These are phyloP conservation scores for Augiades crinisus DNA, from an alignment of 2,888 invertebrate genomes.

Conservation along the genomic window DNA sequence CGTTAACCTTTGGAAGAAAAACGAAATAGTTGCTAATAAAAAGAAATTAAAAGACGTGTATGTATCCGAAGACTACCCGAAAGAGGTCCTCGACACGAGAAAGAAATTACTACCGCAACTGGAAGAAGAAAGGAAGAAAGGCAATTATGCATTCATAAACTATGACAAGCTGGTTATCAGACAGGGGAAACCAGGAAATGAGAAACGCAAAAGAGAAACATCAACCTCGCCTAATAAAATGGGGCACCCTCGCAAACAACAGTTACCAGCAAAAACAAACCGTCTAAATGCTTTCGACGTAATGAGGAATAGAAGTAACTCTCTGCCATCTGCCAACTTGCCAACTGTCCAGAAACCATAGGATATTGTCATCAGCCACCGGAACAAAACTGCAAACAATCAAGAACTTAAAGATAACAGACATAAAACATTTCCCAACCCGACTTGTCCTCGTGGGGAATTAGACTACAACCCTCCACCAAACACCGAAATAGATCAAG, in stretches of 20 bases:
- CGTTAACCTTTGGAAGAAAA: too few relatives aligned
- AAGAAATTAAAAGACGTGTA: too few relatives aligned
- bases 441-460: slow-evolving; percentile 27
- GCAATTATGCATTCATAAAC: not conserved
- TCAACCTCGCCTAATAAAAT: too few relatives aligned
- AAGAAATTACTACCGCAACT: not conserved
- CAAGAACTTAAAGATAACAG: not conserved
- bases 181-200: not conserved
- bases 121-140: slow-evolving; percentile 9
- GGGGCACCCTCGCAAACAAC: too few relatives aligned
- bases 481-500: not conserved
- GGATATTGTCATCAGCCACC: too few relatives aligned
- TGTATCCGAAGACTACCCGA: slow-evolving; percentile 3
- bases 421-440: slow-evolving; percentile 17
- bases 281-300: too few relatives aligned
- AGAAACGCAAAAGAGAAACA: not conserved
- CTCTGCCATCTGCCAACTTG: too few relatives aligned
- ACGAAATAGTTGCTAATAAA: too few relatives aligned
- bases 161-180: not conserved
- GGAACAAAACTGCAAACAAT: too few relatives aligned
- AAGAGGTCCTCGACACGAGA: not conserved
- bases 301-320: too few relatives aligned
- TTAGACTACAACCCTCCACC: slow-evolving; percentile 26
- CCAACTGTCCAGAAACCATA: too few relatives aligned
- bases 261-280: too few relatives aligned